Evolutionary conservation across 2,797 vertebrate species (phyloP).

Genomic region (Bovichtus variegatus): DNA sequence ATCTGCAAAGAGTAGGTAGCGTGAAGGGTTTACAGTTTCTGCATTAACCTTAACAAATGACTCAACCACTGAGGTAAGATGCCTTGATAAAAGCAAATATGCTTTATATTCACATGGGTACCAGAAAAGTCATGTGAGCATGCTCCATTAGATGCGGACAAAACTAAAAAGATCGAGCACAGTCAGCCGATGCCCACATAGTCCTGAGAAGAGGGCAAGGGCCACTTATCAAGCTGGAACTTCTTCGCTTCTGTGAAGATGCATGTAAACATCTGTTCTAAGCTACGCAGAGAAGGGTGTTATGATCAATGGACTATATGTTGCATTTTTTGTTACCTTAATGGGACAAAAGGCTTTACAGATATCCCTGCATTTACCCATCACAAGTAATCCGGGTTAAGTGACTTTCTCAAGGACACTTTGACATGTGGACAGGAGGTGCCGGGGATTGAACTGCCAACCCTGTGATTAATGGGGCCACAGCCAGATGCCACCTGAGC

Average conservation of each 20-base stretch:
- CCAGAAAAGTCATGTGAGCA: not conserved
- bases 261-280: not conserved
- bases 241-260: not conserved
- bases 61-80: not conserved
- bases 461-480: not conserved
- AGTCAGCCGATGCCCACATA: not conserved
- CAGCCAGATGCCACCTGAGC: not conserved
- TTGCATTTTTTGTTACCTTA: not conserved
- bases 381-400: not conserved
- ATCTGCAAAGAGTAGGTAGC: not conserved
- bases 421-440: not conserved
- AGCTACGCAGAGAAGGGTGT: not conserved
- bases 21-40: constrained; percentile 2
- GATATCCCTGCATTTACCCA: not conserved
- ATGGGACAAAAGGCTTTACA: not conserved
- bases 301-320: not conserved
- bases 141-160: not conserved
- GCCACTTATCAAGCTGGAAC: not conserved
- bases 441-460: not conserved
- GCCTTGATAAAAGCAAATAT: constrained; percentile 2
- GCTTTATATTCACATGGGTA: not conserved
- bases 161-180: not conserved
- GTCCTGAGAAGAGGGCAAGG: not conserved
- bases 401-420: not conserved
- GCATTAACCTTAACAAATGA: constrained; percentile 12